Conservation (phyloP, 2,888 invertebrate genomes). For the Cryptocheilus praepositus region DNA sequence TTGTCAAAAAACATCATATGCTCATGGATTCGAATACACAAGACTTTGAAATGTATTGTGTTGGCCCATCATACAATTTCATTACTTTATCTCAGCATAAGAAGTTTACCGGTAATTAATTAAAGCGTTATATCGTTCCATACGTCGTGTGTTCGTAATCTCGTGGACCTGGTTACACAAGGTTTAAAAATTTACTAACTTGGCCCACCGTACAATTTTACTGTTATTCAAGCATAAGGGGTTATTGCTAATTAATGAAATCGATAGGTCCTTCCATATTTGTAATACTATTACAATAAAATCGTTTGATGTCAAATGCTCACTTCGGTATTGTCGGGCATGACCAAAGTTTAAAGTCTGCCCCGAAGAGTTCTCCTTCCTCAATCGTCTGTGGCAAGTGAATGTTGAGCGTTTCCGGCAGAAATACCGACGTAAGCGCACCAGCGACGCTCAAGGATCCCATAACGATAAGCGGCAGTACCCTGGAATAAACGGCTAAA, state of each 20-base stretch:
- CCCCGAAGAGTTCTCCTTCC: constrained; percentile 80
- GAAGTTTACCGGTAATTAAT: too few relatives aligned
- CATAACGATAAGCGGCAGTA: constrained; percentile 79
- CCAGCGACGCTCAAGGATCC: constrained; percentile 79
- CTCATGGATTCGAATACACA: not conserved
- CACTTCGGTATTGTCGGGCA: constrained; percentile 74
- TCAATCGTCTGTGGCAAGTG: constrained; percentile 80
- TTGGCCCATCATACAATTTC: too few relatives aligned
- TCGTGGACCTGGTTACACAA: not conserved
- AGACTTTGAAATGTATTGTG: not conserved
- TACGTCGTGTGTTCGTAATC: too few relatives aligned
- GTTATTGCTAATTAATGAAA: too few relatives aligned
- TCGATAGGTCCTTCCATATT: too few relatives aligned
- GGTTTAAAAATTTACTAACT: too few relatives aligned
- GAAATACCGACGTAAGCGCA: constrained; percentile 78
- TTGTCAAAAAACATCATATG: too few relatives aligned
- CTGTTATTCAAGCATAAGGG: too few relatives aligned
- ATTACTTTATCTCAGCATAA: too few relatives aligned
- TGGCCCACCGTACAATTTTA: too few relatives aligned
- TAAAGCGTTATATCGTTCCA: too few relatives aligned
- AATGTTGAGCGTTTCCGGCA: constrained; percentile 81
- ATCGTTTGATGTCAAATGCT: constrained; percentile 31
- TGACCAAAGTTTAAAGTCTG: constrained; percentile 78
- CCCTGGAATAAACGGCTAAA: constrained; percentile 78
- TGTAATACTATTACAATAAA: not conserved